Evolutionary conservation across 1,140 invertebrate species (phyloP).

Genomic region (Dysdera silvatica): DNA sequence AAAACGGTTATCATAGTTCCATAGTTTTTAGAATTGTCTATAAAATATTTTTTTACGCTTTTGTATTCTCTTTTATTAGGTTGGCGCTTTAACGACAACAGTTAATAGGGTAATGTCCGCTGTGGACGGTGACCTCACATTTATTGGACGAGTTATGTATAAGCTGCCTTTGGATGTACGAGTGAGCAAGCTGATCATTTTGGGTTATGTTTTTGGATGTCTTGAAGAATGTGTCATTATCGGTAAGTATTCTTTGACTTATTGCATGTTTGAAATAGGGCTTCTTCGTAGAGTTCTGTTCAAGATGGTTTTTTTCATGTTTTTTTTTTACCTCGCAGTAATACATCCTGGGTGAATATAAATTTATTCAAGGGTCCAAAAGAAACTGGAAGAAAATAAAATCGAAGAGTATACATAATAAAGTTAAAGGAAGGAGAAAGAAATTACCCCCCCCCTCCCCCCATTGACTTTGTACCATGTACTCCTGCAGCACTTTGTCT

Average conservation of each 20-base stretch:
- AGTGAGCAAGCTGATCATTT: slow-evolving; percentile 71
- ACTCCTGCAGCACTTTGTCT: too few relatives aligned
- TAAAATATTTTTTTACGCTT: not conserved
- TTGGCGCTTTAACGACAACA: slow-evolving; percentile 49
- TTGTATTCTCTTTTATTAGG: slow-evolving; percentile 36
- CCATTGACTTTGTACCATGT: too few relatives aligned
- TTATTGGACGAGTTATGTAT: slow-evolving; percentile 74
- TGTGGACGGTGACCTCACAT: slow-evolving; percentile 72
- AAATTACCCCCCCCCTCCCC: too few relatives aligned
- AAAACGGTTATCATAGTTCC: too few relatives aligned
- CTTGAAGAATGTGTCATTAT: slow-evolving; percentile 80
- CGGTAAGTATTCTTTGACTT: slow-evolving; percentile 39
- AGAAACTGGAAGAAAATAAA: not conserved
- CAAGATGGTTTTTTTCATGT: not conserved
- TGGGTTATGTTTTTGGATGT: slow-evolving; percentile 79
- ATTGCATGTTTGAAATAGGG: not conserved
- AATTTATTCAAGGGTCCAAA: not conserved
- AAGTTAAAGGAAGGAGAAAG: too few relatives aligned
- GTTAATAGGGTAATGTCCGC: slow-evolving; percentile 48
- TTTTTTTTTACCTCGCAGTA: not conserved
- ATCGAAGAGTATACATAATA: too few relatives aligned
- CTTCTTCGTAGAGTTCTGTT: not conserved
- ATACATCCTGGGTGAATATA: not conserved
- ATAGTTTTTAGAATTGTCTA: too few relatives aligned
- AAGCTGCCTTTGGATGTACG: slow-evolving; percentile 71